Base-by-base conservation (phyloP, 2,113 vertebrate species). In the Bos indicus region DNA sequence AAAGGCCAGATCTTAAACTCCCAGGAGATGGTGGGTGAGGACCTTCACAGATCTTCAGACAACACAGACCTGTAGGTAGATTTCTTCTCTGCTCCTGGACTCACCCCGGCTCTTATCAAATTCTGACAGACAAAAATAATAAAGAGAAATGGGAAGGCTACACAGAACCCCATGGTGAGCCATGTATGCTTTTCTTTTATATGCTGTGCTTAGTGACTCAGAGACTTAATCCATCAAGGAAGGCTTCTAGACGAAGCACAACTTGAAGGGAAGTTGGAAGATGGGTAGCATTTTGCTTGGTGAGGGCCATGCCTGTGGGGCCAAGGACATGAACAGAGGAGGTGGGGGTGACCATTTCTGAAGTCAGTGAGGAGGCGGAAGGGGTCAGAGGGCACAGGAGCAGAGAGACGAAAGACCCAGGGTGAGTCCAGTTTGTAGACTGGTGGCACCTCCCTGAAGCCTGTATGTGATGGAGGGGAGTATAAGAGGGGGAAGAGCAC, bases 261-360 rank as follows among this genome's bases (percentile, higher is more conserved):
- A 0, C 54, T 36, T 48, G 85, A 78, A 88, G 28, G 19, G 81
- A 78, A 19, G 43, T 16, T 46, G 62, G 82, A 43, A 33, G 8
- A 33, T 46, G n/a, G 46, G 19, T 26, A 7, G 52, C 54, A 25
- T 26, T 43, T 90, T 48, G 23, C 12, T 88, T 23, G 71, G 64
- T 67, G 60, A 10, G 43, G 48, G 5, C 26, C 1, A 0, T 57
- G 5, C 16, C 7, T 33, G 5, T 1, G 19, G n/a, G 57, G 36
- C 11, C 33, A 21, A 54, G 56, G 4, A 14, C 16, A 3, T 56
- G 67, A 56, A 26, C 28, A 88, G 26, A 82, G 83, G 14, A 48
- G n/a, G 43, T 33, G 6, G 28, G 19, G 23, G 17, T 19, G 48
- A 52, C 5, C 15, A 1, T 40, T 16, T 3, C 28, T 16, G 17